These are phyloP conservation scores for Hemaris fuciformis DNA, from an alignment of 2,888 invertebrate genomes.

Conservation along the genomic window DNA sequence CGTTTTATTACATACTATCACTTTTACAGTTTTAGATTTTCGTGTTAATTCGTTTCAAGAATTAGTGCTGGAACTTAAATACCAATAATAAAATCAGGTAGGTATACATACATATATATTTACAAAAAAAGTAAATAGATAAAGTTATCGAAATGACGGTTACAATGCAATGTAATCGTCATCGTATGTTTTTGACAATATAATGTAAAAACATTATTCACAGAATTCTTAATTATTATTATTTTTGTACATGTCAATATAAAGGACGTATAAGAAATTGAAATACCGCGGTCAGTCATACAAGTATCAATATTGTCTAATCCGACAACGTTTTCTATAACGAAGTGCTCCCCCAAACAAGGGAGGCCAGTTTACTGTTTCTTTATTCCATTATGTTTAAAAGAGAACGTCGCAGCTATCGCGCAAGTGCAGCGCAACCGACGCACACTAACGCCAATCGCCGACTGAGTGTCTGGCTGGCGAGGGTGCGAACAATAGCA, in stretches of 20 bases:
- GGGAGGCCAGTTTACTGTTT: constrained; percentile 76
- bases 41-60: no score
- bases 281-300: neutral
- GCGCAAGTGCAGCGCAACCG: constrained; percentile 52
- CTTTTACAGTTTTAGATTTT: no score
- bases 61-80: no score
- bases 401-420: constrained; percentile 79
- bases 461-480: constrained; percentile 34
- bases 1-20: no score
- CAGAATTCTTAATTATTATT: neutral
- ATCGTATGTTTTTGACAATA: no score
- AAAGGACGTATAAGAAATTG: neutral
- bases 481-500: constrained; percentile 47
- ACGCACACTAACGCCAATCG: constrained; percentile 37
- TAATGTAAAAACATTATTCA: no score
- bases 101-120: no score
- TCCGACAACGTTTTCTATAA: constrained; percentile 45
- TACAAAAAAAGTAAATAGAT: no score
- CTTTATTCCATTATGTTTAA: constrained; percentile 80
- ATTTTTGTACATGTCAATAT: no score
- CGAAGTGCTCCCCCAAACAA: constrained; percentile 66
- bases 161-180: no score
- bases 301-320: constrained; percentile 42
- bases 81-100: no score
- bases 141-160: no score